A percentile compares a stretch with the other conserved stretches of the same genome.
Evolutionary conservation across 1,140 invertebrate species (phyloP).

Genomic region (Meloidogyne exigua): DNA sequence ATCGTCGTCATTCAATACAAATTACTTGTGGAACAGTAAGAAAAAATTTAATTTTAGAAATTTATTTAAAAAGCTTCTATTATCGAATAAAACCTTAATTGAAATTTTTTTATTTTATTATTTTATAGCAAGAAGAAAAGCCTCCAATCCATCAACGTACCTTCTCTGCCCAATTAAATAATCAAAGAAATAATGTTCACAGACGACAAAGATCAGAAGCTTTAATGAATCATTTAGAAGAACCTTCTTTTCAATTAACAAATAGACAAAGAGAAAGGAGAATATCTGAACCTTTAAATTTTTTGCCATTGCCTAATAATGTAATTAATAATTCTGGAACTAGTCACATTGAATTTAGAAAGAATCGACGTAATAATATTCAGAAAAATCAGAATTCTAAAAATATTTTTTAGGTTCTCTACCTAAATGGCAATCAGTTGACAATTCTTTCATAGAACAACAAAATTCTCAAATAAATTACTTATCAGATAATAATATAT

Average conservation of each 20-base stretch:
- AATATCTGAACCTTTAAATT: not conserved
- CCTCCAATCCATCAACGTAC: not conserved
- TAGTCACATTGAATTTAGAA: not conserved
- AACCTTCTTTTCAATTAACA: not conserved
- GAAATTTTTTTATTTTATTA: too few species aligned
- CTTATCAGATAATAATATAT: not conserved
- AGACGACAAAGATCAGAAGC: not conserved
- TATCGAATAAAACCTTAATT: too few species aligned
- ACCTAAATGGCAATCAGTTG: not conserved
- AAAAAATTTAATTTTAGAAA: not conserved
- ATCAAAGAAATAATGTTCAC: not conserved
- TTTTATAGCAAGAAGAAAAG: not conserved
- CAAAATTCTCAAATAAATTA: not conserved
- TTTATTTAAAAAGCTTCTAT: not conserved
- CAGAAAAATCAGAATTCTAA: too few species aligned
- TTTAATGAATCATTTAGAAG: not conserved
- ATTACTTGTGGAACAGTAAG: slow-evolving; percentile 21
- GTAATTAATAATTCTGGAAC: not conserved
- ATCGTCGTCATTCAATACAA: slow-evolving; percentile 20
- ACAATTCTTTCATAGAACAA: not conserved
- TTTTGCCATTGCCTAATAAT: not conserved
- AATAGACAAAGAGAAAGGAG: not conserved
- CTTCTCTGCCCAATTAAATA: not conserved
- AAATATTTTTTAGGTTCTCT: not conserved
- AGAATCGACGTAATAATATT: not conserved